Base-by-base conservation (phyloP, 2,113 vertebrate species). In the Octodon degus region DNA sequence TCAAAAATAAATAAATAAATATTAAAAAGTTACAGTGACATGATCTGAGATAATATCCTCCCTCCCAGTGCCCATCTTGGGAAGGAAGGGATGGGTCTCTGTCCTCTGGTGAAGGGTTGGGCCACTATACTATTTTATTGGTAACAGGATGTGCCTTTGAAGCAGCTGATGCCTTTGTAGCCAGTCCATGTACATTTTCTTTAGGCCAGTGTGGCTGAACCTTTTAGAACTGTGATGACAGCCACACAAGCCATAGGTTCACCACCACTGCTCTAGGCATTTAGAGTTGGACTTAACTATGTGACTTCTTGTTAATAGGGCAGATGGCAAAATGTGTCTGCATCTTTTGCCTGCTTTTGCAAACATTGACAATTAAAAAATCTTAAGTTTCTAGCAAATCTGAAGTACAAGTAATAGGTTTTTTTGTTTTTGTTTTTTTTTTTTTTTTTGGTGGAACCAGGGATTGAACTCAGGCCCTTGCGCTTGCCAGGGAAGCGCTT, bases 271-370 rank as follows among this genome's bases (percentile, higher is more conserved):
- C 47, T 89, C 83, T 68, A 90, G 84, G 84, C 95, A 84, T 96
- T 96, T 90, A 47, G 80, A 87, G 30, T 74, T 97, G 96, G 97
- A 97, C 58, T 83, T 93, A 97, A 79, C 95, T 97, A 90, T 98
- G 96, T 96, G 91, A 90, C 95, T 96, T 95, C 94, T 96, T 72
- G 92, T 65, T 81, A 96, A 72, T 84, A 74, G 93, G 79, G 87
- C 81, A 92, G 58, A 96, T 58, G 82, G 89, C 87, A 93, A 72
- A 96, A 62, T 86, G 83, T 72, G 80, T 58, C 83, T 94, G 87
- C 84, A 76, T 93, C 85, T 96, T 95, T 90, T 91, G 89, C 88
- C 91, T 96, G 82, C 53, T 93, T 95, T 96, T 63, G 77, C 84
- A 95, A 97, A 97, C 90, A 93, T 37, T 68, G 81, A 88, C 92